Percentiles rank a stretch among this genome's conserved stretches.
These are phyloP conservation scores for Ptychobarbus kaznakovi DNA, from an alignment of 2,797 vertebrate genomes.

Conservation along the genomic window DNA sequence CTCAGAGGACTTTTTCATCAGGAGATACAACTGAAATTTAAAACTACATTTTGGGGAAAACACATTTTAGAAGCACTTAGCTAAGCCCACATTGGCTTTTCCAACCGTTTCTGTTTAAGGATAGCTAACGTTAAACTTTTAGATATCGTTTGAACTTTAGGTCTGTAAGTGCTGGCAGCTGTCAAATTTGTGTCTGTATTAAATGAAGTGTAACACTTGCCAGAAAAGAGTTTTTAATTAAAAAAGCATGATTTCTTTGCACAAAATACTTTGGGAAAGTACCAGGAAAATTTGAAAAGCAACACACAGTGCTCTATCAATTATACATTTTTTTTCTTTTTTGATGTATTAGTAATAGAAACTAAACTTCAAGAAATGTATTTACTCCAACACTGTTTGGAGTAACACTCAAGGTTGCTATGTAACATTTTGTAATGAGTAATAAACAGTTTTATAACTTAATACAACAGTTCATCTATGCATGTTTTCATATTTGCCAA, in stretches of 20 bases:
- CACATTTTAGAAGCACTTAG: constrained; percentile 65
- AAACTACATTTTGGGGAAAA: constrained; percentile 47
- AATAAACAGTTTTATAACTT: constrained; percentile 73
- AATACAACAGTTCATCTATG: constrained; percentile 54
- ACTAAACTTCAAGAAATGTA: constrained; percentile 68
- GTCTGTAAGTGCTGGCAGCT: constrained; percentile 50
- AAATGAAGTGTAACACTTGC: constrained; percentile 60
- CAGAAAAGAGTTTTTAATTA: constrained; percentile 56
- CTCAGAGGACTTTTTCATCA: constrained; percentile 63
- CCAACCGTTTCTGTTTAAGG: constrained; percentile 52
- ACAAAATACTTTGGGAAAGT: constrained; percentile 63
- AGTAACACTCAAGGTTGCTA: constrained; percentile 71
- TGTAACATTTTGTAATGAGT: constrained; percentile 72
- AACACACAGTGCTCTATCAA: constrained; percentile 65
- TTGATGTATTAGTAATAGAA: constrained; percentile 63
- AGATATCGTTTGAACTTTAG: constrained; percentile 49
- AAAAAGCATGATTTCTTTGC: constrained; percentile 66
- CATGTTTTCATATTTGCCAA: constrained; percentile 25
- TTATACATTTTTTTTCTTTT: constrained; percentile 45
- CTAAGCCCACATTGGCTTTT: constrained; percentile 59
- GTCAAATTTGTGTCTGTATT: constrained; percentile 47
- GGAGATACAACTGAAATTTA: constrained; percentile 53
- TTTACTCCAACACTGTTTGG: constrained; percentile 68
- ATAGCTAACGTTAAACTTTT: constrained; percentile 59
- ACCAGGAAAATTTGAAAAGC: constrained; percentile 57